These are phyloP conservation scores for Struthidea cinerea DNA, from an alignment of 2,113 vertebrate genomes.

Conservation along the genomic window DNA sequence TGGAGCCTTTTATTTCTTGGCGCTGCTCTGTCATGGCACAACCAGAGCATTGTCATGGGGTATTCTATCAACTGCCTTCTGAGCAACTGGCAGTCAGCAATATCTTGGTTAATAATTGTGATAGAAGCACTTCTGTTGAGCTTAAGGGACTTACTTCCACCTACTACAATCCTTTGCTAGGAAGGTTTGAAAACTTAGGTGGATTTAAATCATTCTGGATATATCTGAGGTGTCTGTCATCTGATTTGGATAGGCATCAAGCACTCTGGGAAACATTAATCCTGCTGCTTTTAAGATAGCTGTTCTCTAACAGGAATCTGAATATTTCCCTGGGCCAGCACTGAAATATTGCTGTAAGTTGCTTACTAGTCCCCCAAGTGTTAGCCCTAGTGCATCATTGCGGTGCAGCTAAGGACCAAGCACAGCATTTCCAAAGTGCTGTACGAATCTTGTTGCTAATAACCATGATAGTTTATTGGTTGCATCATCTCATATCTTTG, in stretches of 20 bases:
- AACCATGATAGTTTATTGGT: not conserved
- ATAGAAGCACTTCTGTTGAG: not conserved
- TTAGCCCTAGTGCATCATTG: not conserved
- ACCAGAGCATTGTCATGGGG: not conserved
- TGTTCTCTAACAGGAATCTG: not conserved
- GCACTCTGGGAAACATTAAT: not conserved
- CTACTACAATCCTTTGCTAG: not conserved
- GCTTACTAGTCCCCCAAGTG: not conserved
- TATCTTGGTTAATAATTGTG: not conserved
- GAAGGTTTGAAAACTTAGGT: not conserved
- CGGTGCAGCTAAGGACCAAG: not conserved
- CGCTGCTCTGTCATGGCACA: not conserved
- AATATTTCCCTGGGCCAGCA: not conserved
- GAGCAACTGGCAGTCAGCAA: not conserved
- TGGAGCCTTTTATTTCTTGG: conserved; percentile 21
- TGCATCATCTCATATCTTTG: not conserved
- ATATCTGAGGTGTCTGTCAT: not conserved
- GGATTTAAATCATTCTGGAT: not conserved
- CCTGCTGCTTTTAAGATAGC: not conserved
- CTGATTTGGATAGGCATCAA: not conserved
- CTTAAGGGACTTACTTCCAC: not conserved
- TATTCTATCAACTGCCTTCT: conserved; percentile 11
- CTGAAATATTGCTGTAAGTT: not conserved
- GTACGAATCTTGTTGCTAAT: not conserved
- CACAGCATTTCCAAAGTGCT: not conserved